A percentile compares a stretch with the other conserved stretches of the same genome.
phyloP scores from a whole-genome alignment of 2,888 invertebrate genomes.

The Drosophila fungiperda region DNA sequence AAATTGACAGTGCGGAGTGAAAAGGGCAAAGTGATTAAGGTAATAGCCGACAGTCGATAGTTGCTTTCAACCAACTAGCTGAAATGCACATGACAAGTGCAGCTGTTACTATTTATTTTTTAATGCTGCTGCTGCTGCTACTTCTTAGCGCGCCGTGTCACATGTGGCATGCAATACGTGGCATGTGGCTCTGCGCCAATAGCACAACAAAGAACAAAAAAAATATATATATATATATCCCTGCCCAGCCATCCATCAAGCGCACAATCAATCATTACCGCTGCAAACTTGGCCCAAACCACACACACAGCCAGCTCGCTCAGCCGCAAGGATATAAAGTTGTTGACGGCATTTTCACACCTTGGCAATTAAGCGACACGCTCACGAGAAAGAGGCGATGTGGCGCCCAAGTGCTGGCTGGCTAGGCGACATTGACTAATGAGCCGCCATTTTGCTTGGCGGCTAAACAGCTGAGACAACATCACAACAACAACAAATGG shows the following conservation, averaged over 20 bases:
- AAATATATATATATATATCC: conserved; percentile 9
- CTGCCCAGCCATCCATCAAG: conserved; percentile 69
- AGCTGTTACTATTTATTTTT: conserved; percentile 66
- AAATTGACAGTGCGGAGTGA: conserved; percentile 52
- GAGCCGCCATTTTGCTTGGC: conserved; percentile 73
- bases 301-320: background rate
- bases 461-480: conserved; percentile 68
- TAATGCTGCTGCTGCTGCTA: conserved; percentile 61
- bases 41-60: conserved; percentile 49
- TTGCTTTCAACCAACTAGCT: conserved; percentile 33
- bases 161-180: conserved; percentile 34
- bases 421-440: conserved; percentile 80
- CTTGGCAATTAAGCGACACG: conserved; percentile 70
- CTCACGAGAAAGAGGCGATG: conserved; percentile 1
- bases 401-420: conserved; percentile 41
- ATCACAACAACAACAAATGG: conserved; percentile 47
- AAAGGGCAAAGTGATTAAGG: conserved; percentile 78
- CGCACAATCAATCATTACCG: conserved; percentile 73
- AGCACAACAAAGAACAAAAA: conserved; percentile 1
- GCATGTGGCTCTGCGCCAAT: conserved; percentile 11
- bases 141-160: conserved; percentile 16
- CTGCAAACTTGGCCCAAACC: conserved; percentile 51
- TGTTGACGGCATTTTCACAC: conserved; percentile 61
- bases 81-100: conserved; percentile 78
- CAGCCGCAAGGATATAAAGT: conserved; percentile 15